Conservation (phyloP, 2,888 invertebrate species). For the Thymelicus acteon region DNA sequence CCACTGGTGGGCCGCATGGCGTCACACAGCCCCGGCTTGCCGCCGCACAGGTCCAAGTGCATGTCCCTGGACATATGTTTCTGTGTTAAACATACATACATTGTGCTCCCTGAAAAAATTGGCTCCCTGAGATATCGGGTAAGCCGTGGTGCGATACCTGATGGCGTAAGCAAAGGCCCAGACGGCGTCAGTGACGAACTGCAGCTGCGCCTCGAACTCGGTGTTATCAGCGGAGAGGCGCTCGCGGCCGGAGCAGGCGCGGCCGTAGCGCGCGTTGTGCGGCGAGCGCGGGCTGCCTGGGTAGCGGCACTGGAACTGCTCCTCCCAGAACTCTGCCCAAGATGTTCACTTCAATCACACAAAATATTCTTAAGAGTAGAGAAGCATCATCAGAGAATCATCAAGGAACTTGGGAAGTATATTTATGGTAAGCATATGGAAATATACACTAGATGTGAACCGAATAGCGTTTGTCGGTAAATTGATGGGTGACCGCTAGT, state of each 20-base stretch:
- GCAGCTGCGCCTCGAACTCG: conserved; percentile 95
- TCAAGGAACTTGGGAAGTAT: too few species aligned
- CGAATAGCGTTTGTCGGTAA: too few species aligned
- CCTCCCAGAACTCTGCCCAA: conserved; percentile 95
- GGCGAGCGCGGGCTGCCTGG: conserved; percentile 92
- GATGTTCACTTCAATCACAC: too few species aligned
- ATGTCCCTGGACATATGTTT: conserved; percentile 87
- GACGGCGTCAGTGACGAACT: conserved; percentile 98
- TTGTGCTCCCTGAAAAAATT: too few species aligned
- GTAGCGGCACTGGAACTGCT: conserved; percentile 95
- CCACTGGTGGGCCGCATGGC: conserved; percentile 96
- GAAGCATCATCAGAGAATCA: too few species aligned
- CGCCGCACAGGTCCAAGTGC: conserved; percentile 92
- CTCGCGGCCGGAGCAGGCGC: conserved; percentile 91
- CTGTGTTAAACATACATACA: not conserved
- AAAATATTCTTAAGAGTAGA: not conserved
- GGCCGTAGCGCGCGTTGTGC: conserved; percentile 89
- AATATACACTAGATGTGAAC: too few species aligned
- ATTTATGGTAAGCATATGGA: too few species aligned
- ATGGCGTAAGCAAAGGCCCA: conserved; percentile 96
- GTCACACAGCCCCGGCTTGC: conserved; percentile 91
- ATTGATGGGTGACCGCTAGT: too few species aligned
- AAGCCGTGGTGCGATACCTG: conserved; percentile 73
- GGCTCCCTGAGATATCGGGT: too few species aligned
- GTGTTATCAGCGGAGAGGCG: conserved; percentile 90